A percentile compares a stretch with the other conserved stretches of the same genome.
Conservation (phyloP, 1,140 invertebrate species). For the Colletes latitarsis region DNA sequence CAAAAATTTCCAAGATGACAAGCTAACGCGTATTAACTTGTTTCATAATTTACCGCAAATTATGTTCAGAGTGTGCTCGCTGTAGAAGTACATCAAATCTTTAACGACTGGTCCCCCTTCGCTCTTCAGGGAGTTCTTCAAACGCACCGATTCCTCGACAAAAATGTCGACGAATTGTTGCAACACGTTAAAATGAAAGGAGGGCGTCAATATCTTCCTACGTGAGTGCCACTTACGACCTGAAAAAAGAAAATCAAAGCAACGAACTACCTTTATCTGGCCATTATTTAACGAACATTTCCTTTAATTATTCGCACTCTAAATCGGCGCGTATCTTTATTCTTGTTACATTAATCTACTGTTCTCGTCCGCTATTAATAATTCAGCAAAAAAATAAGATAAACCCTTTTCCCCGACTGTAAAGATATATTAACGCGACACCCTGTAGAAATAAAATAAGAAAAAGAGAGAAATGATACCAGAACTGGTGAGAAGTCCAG, state of each 20-base stretch:
- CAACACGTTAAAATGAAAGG: conserved; percentile 95
- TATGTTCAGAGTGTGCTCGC: conserved; percentile 88
- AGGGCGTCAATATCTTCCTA: conserved; percentile 91
- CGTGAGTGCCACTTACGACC: conserved; percentile 90
- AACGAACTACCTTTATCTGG: neutral
- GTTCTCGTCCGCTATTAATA: too few relatives aligned
- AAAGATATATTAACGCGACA: too few relatives aligned
- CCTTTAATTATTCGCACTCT: too few relatives aligned
- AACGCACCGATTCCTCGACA: conserved; percentile 59
- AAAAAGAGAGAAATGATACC: conserved; percentile 53
- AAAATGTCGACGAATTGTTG: conserved; percentile 85
- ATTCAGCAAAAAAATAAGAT: too few relatives aligned
- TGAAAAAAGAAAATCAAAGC: conserved; percentile 56
- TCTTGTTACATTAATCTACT: too few relatives aligned
- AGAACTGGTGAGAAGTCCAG: conserved; percentile 84
- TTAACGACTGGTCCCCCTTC: conserved; percentile 55
- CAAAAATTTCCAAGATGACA: too few relatives aligned
- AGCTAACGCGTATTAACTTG: too few relatives aligned
- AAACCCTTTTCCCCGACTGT: too few relatives aligned
- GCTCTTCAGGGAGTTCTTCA: conserved; percentile 57
- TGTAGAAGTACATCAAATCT: conserved; percentile 86
- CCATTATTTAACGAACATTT: too few relatives aligned
- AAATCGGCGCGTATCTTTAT: too few relatives aligned
- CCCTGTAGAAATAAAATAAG: too few relatives aligned
- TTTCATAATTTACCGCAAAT: conserved; percentile 85